Evolutionary conservation across 2,113 vertebrate genomes (phyloP), one percentile per base, ranked within the genome.

Genomic region (Perccottus glenii): DNA sequence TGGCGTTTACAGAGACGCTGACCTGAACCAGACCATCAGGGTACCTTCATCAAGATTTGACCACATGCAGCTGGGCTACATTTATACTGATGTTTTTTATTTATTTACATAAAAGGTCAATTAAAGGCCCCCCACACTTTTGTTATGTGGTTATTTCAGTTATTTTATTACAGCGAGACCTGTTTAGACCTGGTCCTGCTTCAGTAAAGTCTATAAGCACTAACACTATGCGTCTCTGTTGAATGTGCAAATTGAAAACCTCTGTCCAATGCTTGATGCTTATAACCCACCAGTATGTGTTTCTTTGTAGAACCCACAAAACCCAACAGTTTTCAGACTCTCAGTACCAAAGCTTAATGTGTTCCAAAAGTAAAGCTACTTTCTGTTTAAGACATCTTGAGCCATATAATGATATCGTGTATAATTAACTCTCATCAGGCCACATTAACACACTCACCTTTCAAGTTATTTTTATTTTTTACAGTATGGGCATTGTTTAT

Each of bases 301-400:
- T 72, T 1, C 52, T 27, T 42, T 33, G 38, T 8, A 27, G n/a
- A 69, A 56, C 49, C 69, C 70, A 77, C 63, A 74, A 68, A 74
- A 55, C 45, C 47, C 12, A 59, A 48, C 46, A 57, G 10, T 36
- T 61, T 38, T 19, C 12, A 10, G 33, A 55, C 52, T 53, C 32
- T 12, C 11, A 32, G 11, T 35, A 53, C 32, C 14, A 12, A 63
- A 58, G 19, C 47, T 48, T 76, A 64, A 83, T 67, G 47, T 9
- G 65, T 81, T 64, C 65, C 75, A 83, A 70, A 77, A 65, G 65
- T 51, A 40, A 52, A 19, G n/a, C 12, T 43, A 42, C 32, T 64
- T 73, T 60, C 48, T 48, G 47, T 44, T 57, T 51, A 56, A 60
- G 40, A 67, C 48, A 49, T 59, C 38, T 51, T 49, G 42, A 36